Evolutionary conservation across 2,113 vertebrate genomes (phyloP).

Genomic region (Camelus dromedarius): DNA sequence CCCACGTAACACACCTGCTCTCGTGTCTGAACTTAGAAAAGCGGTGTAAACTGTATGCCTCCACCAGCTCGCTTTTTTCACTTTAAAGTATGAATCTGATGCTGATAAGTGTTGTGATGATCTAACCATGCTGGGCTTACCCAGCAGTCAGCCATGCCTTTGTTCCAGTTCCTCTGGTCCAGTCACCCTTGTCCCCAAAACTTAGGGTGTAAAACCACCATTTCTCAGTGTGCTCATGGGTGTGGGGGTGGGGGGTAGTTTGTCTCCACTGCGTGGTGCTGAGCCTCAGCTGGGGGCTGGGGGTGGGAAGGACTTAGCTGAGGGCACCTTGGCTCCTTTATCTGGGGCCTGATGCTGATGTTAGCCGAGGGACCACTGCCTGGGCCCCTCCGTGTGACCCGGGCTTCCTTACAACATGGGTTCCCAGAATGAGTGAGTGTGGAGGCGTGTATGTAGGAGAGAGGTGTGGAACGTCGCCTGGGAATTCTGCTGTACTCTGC

Average conservation of each 20-base stretch:
- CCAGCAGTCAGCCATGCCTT: fast-evolving
- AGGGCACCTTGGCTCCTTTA: fast-evolving
- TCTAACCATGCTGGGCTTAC: fast-evolving
- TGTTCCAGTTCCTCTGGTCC: fast-evolving
- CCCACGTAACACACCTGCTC: fast-evolving
- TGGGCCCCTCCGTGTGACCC: fast-evolving
- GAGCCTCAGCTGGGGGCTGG: too few relatives aligned
- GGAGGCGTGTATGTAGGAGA: fast-evolving
- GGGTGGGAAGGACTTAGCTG: neutral
- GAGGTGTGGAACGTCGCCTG: fast-evolving
- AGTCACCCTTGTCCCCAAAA: fast-evolving
- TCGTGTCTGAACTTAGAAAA: too few relatives aligned
- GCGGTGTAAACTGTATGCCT: neutral
- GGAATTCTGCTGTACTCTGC: neutral
- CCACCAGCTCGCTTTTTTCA: neutral
- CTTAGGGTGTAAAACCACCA: fast-evolving
- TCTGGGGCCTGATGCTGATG: neutral
- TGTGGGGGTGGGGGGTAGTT: fast-evolving
- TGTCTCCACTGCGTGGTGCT: fast-evolving
- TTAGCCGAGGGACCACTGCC: neutral
- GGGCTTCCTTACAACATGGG: neutral
- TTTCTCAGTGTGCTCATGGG: fast-evolving
- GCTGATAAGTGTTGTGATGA: fast-evolving
- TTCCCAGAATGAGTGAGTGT: neutral
- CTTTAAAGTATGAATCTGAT: neutral